Evolutionary conservation across 2,113 vertebrate species (phyloP).

Genomic region (Carlito syrichta): DNA sequence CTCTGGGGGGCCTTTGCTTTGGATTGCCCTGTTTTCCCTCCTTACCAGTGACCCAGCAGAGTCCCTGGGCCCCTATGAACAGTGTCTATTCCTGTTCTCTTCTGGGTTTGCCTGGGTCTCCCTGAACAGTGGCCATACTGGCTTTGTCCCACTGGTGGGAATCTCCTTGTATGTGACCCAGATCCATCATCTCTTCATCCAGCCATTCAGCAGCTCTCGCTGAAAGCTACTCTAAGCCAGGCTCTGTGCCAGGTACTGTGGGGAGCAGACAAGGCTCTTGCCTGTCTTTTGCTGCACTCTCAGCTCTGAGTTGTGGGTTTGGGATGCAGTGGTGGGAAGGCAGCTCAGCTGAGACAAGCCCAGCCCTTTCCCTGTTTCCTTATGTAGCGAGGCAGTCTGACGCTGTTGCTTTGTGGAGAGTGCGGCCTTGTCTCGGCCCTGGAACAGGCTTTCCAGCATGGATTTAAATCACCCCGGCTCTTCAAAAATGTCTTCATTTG

Average conservation of each 20-base stretch:
- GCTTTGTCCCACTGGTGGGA: not conserved
- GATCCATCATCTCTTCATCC: not conserved
- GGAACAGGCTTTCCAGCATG: constrained; percentile 97
- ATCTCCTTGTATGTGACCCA: not conserved
- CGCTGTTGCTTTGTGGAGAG: constrained; percentile 95
- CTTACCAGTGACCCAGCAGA: not conserved
- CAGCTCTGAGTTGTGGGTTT: not conserved
- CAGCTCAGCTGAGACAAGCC: not conserved
- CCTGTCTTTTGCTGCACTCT: not conserved
- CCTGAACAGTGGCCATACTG: not conserved
- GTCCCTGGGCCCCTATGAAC: not conserved
- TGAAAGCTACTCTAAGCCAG: not conserved
- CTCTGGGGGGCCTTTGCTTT: not conserved
- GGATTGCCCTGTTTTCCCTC: constrained; percentile 4
- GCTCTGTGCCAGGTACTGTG: not conserved
- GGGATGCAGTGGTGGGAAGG: not conserved
- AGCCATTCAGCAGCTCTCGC: not conserved
- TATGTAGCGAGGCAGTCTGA: constrained; percentile 92
- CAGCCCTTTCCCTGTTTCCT: constrained; percentile 39
- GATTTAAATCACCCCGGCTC: constrained; percentile 96
- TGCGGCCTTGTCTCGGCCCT: constrained; percentile 96
- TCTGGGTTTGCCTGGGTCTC: not conserved
- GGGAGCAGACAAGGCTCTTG: not conserved
- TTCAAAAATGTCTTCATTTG: constrained; percentile 99
- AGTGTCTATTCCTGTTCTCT: not conserved